A percentile compares a stretch with the other conserved stretches of the same genome.
Evolutionary conservation across 2,797 vertebrate genomes (phyloP).

Genomic region (Sparus aurata): DNA sequence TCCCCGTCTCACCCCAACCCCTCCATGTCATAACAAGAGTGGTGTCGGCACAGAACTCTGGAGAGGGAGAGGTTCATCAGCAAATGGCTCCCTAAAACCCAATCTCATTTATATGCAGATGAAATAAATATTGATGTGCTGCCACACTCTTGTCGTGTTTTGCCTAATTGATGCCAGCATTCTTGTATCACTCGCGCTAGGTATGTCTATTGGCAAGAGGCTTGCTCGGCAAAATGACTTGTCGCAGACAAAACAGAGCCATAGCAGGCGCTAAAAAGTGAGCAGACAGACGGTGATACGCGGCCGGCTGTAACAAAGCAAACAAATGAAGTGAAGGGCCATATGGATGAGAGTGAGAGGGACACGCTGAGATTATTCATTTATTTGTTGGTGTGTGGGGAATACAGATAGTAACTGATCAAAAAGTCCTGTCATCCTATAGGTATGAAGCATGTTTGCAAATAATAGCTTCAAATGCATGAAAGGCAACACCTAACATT

Average conservation of each 20-base stretch:
- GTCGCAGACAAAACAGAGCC: conserved; percentile 50
- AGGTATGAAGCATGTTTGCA: background rate
- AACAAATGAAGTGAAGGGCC: conserved; percentile 46
- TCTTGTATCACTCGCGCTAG: conserved; percentile 48
- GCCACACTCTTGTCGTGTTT: conserved; percentile 61
- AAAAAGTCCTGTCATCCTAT: background rate
- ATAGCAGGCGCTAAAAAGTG: conserved; percentile 6
- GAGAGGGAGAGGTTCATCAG: conserved; percentile 72
- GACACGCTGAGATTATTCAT: conserved; percentile 40
- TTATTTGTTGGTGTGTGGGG: conserved; percentile 31
- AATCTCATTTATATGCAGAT: conserved; percentile 84
- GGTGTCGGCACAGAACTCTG: conserved; percentile 45
- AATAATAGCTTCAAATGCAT: background rate
- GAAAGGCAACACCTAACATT: background rate
- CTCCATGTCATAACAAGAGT: conserved; percentile 54
- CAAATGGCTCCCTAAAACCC: conserved; percentile 75
- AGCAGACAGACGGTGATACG: conserved; percentile 26
- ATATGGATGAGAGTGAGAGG: background rate
- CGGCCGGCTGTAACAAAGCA: conserved; percentile 41
- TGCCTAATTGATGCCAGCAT: conserved; percentile 73
- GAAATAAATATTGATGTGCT: conserved; percentile 84
- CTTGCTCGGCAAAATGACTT: conserved; percentile 34
- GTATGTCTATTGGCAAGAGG: conserved; percentile 57
- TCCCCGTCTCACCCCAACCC: background rate
- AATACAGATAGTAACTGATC: conserved; percentile 35